Evolutionary conservation across 1,140 invertebrate species (phyloP).

Genomic region (Pseudachorutes palmiensis): DNA sequence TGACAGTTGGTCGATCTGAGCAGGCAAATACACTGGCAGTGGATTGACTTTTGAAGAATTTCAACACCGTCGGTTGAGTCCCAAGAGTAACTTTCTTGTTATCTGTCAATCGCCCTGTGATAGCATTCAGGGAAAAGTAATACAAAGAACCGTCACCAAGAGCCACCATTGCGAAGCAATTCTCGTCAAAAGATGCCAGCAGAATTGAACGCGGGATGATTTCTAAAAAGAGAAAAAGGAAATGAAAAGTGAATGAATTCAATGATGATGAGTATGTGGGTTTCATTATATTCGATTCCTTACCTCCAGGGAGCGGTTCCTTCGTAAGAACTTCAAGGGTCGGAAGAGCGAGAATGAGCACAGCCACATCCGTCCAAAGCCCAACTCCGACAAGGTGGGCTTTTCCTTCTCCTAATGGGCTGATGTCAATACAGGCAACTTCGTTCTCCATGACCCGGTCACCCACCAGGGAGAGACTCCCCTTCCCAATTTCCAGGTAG

Average conservation of each 20-base stretch:
- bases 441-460: slow-evolving; percentile 74
- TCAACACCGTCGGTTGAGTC: slow-evolving; percentile 89
- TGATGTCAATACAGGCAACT: slow-evolving; percentile 92
- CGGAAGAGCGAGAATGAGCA: slow-evolving; percentile 71
- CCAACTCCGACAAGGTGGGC: slow-evolving; percentile 81
- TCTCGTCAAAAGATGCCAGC: slow-evolving; percentile 86
- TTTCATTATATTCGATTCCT: slow-evolving; percentile 22
- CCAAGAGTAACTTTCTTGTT: slow-evolving; percentile 82
- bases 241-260: slow-evolving; percentile 22
- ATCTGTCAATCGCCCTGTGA: slow-evolving; percentile 62
- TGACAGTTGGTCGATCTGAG: slow-evolving; percentile 94
- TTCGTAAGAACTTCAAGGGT: slow-evolving; percentile 67
- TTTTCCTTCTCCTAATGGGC: slow-evolving; percentile 58
- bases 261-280: slow-evolving; percentile 12
- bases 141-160: slow-evolving; percentile 96
- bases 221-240: slow-evolving; percentile 50
- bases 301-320: slow-evolving; percentile 77
- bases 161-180: slow-evolving; percentile 83
- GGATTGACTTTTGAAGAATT: slow-evolving; percentile 81
- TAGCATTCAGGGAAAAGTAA: slow-evolving; percentile 78
- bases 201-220: slow-evolving; percentile 92
- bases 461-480: slow-evolving; percentile 56
- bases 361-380: slow-evolving; percentile 95
- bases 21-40: slow-evolving; percentile 98
- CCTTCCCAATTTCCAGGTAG: slow-evolving; percentile 71